These are phyloP conservation scores for Isurus oxyrinchus DNA, from an alignment of 2,113 vertebrate genomes.

Conservation along the genomic window DNA sequence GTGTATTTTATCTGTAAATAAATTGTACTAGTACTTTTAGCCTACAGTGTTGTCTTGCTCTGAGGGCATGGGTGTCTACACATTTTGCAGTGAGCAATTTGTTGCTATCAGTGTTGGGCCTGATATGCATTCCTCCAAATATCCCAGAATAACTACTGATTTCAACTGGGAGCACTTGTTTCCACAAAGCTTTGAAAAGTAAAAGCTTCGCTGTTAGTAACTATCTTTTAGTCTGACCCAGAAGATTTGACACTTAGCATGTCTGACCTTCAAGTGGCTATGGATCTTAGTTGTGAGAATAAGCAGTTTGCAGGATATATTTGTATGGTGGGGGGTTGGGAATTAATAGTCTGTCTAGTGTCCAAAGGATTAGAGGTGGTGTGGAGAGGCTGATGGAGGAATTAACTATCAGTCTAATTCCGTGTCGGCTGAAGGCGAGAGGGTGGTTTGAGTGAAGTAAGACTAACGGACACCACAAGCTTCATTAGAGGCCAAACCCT, in stretches of 20 bases:
- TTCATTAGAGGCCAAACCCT: not conserved
- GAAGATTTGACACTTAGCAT: not conserved
- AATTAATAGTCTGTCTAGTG: not conserved
- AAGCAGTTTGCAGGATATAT: not conserved
- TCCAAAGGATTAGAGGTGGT: not conserved
- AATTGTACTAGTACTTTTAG: not conserved
- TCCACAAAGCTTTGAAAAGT: not conserved
- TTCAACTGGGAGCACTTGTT: not conserved
- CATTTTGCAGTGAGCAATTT: not conserved
- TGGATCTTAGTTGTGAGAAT: not conserved
- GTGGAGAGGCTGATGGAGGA: not conserved
- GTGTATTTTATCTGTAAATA: conserved; percentile 17
- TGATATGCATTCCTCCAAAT: too few species aligned
- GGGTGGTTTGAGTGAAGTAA: not conserved
- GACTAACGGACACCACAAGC: not conserved
- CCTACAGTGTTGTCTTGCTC: not conserved
- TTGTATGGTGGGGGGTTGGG: too few species aligned
- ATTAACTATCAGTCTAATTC: not conserved
- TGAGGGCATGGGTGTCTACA: not conserved
- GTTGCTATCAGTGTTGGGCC: not conserved
- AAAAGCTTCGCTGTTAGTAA: not conserved
- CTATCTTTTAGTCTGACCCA: not conserved
- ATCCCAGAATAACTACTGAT: not conserved
- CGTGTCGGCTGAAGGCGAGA: not conserved
- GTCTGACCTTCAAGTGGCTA: not conserved